Base-by-base conservation (phyloP, 2,888 invertebrate genomes). In the Tetropium fuscum region DNA sequence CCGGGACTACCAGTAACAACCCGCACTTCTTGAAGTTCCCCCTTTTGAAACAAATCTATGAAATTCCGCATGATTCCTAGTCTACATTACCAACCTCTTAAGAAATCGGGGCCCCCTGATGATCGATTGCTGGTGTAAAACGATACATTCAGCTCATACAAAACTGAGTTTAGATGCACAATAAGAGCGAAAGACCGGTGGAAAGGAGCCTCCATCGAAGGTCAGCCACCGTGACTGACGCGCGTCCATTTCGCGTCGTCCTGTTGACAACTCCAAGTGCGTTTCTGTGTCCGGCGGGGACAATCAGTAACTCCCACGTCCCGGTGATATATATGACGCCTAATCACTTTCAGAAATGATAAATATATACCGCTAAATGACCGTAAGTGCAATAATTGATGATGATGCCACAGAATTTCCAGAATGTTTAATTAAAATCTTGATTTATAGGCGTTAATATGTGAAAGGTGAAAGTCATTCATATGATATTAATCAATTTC, bases 91-190 rank as follows among this genome's bases (percentile, higher is more conserved):
- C 5, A 7, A 16, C 4, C 3, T 38, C 40, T 51, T 20, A 40
- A 40, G 27, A 40, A 27, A 49, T 27, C 18, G 10, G 16, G 18
- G 11, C 40, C 25, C 27, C 27, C 40, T 13, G 51, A 59, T 58
- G 59, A 61, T 59, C 49, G 58, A 65, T 58, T 27, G 36, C 36
- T 32, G n/a, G 11, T 48, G 59, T 60, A 64, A 68, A 65, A 60
- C 63, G 68, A 61, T 58, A 61, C 65, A 58, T 64, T 68, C 57
- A 64, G 48, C 47, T 58, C 64, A 74, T 74, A 76, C 77, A 76
- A 77, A 76, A 76, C 76, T 74, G 69, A 75, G 76, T 77, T 77
- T 76, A 76, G 74, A 72, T 68, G 72, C 70, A 74, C 74, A 74
- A 51, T 40, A 25, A 40, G 51, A 40, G 18, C 16, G 51, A 15